Evolutionary conservation across 2,797 vertebrate species (phyloP), one percentile per base, ranked within the genome.

Genomic region (Sus cebifrons): DNA sequence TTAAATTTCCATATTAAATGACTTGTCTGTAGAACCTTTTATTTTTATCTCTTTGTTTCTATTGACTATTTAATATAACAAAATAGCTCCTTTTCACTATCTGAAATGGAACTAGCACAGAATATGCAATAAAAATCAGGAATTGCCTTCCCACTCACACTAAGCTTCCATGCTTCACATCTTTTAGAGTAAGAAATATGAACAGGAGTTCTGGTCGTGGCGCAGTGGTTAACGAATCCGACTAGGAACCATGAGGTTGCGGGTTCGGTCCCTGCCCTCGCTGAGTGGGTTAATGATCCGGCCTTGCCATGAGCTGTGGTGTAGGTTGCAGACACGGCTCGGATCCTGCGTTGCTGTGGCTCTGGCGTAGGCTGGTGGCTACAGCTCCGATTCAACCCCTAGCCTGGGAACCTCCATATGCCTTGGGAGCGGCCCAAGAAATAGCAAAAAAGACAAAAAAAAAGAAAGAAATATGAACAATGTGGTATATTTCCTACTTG

Each of bases 101-200:
- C 29, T 20, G 36, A 62, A 29, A 62, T 9, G 52, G 16, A 70
- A 70, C 54, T 79, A 93, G 36, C 64, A 62, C 78, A 93, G 54
- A 27, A 29, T 62, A 62, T 60, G 29, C 78, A 52, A 70, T 75
- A 77, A 86, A 86, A 70, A 36, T 60, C 49, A 86, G 27, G 12
- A 81, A 36, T 62, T 83, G 0, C 20, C 14, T 12, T 84, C 11
- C 18, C 64, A n/a, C 5, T 20, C 11, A 40, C 27, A 52, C 15
- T 18, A 25, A 64, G 6, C 15, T 54, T 54, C 12, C 17, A 13
- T 56, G 4, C 10, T 16, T 71, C 36, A 56, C 27, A 71, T 13
- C 18, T 56, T 15, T 89, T 70, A 79, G 75, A 60, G 65, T n/a
- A 68, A 88, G 29, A 75, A 92, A 60, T 92, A 25, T 65, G 73